Percentiles rank a stretch among this genome's conserved stretches.
These are phyloP conservation scores for Craseonycteris thonglongyai DNA, from an alignment of 2,113 vertebrate genomes.

Conservation along the genomic window DNA sequence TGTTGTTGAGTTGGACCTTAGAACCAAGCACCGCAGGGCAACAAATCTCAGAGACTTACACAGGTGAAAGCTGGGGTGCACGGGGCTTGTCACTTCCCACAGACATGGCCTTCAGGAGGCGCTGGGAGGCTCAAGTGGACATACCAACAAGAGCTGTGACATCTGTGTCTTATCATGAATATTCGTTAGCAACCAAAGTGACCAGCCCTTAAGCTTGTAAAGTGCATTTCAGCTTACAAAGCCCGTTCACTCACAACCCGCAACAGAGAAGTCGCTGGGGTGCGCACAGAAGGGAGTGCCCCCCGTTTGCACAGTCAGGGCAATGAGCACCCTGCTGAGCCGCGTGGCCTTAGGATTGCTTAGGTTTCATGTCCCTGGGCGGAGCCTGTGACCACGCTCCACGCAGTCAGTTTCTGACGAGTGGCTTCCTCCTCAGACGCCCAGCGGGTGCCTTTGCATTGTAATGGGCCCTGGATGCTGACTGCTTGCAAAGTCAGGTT, in stretches of 20 bases:
- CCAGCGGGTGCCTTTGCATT: constrained; percentile 54
- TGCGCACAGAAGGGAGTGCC: background rate
- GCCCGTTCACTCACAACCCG: background rate
- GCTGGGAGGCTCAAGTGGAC: background rate
- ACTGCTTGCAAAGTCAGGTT: constrained; percentile 61
- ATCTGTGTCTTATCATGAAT: background rate
- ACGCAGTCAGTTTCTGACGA: constrained; percentile 32
- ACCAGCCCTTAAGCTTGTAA: background rate
- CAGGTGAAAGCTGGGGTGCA: background rate
- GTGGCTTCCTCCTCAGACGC: constrained; percentile 15
- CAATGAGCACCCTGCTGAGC: background rate
- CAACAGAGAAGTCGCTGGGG: background rate
- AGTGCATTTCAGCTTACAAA: background rate
- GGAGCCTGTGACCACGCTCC: background rate
- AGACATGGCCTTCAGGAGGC: background rate
- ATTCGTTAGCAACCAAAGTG: background rate
- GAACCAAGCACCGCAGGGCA: background rate
- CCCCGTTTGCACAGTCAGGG: background rate
- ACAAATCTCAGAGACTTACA: background rate
- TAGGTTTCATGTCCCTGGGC: no score
- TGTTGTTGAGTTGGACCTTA: background rate
- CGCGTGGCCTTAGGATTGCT: background rate
- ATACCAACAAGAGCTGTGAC: background rate
- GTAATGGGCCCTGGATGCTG: constrained; percentile 34
- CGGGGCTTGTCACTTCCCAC: background rate